Conservation (phyloP, 2,113 vertebrate species). For the Lepisosteus oculatus region DNA sequence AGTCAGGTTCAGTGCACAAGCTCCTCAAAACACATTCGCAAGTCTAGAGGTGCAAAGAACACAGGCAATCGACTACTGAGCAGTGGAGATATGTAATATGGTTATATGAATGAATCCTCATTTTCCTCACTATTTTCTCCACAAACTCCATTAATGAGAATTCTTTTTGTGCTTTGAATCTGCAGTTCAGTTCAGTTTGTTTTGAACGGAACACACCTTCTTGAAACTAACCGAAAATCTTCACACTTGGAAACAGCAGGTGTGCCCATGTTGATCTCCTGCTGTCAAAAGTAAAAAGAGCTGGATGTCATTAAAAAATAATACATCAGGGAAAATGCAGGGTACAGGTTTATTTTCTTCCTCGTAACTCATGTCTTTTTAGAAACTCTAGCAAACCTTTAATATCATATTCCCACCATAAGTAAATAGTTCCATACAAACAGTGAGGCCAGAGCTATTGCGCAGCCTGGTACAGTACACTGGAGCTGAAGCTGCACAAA, state of each 20-base stretch:
- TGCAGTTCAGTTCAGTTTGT: slow-evolving; percentile 1
- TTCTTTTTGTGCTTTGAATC: no score
- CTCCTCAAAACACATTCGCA: no score
- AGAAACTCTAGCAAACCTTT: slow-evolving; percentile 41
- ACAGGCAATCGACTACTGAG: no score
- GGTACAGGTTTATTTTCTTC: slow-evolving; percentile 47
- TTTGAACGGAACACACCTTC: slow-evolving; percentile 3
- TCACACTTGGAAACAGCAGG: slow-evolving; percentile 9
- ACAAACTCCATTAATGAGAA: no score
- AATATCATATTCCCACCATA: slow-evolving; percentile 72
- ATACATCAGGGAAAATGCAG: slow-evolving; percentile 41
- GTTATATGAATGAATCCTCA: no score
- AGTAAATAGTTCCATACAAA: slow-evolving; percentile 83
- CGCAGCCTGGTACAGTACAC: slow-evolving; percentile 80
- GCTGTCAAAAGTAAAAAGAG: slow-evolving; percentile 7
- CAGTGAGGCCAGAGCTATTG: slow-evolving; percentile 64
- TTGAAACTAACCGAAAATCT: slow-evolving; percentile 20
- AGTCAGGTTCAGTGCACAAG: no score
- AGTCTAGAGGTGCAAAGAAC: no score
- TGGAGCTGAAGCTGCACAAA: slow-evolving; percentile 50
- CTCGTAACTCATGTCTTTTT: slow-evolving; percentile 30
- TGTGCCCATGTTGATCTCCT: neutral
- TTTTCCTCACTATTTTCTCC: no score
- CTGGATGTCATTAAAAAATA: slow-evolving; percentile 39
- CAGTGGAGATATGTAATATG: no score